Conservation (phyloP, 2,888 invertebrate species). For the Agriopis marginaria region DNA sequence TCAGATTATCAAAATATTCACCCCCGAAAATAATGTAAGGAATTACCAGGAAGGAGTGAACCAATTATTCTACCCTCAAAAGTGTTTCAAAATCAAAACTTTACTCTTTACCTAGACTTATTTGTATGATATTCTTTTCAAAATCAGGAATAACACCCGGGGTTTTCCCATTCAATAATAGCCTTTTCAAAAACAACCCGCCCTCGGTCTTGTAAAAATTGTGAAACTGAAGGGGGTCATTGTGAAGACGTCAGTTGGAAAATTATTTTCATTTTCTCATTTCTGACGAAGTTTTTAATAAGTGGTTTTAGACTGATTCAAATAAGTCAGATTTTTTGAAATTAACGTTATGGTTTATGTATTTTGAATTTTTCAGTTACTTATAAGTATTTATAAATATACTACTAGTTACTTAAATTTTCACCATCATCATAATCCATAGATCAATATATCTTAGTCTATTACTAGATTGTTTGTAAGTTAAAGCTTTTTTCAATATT, state of each 20-base stretch:
- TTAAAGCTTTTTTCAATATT: too few relatives aligned
- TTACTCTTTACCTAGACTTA: not conserved
- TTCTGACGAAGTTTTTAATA: slow-evolving; percentile 1
- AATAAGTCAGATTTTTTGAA: not conserved
- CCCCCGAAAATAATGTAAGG: not conserved
- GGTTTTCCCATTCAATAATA: slow-evolving; percentile 68
- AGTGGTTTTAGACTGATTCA: not conserved
- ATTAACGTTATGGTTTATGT: too few relatives aligned
- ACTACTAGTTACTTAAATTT: too few relatives aligned
- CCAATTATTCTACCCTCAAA: not conserved
- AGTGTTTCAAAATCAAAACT: not conserved
- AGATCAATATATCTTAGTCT: too few relatives aligned
- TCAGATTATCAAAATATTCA: not conserved
- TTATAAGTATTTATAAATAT: not conserved
- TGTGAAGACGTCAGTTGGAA: slow-evolving; percentile 57
- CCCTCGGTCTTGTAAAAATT: slow-evolving; percentile 59
- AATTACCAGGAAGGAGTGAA: too few relatives aligned
- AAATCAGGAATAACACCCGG: slow-evolving; percentile 55
- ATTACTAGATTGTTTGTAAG: too few relatives aligned
- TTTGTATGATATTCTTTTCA: slow-evolving; percentile 59
- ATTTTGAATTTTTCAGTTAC: not conserved
- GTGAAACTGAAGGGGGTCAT: slow-evolving; percentile 65
- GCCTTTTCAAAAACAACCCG: slow-evolving; percentile 72
- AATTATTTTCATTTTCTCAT: slow-evolving; percentile 51
- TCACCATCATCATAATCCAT: too few relatives aligned